Percentiles rank a stretch among this genome's conserved stretches.
Conservation (phyloP, 2,113 vertebrate genomes). For the Upupa epops region DNA sequence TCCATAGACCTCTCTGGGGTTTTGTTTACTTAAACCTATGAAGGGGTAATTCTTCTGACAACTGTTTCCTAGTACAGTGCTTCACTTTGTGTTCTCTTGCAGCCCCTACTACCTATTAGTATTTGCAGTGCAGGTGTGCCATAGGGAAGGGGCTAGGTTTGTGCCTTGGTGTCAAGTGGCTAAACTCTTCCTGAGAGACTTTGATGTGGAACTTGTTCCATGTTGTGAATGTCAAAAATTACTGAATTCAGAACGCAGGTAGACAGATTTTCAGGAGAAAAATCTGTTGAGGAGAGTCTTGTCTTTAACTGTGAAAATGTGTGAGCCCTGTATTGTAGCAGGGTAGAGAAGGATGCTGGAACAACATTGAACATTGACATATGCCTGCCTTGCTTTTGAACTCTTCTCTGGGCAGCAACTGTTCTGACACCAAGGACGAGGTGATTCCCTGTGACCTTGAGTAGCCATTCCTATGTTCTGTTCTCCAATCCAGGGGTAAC, state of each 20-base stretch:
- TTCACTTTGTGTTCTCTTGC: background rate
- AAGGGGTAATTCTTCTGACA: background rate
- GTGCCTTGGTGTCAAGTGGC: background rate
- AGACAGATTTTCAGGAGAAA: background rate
- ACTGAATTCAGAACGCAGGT: background rate
- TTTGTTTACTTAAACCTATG: background rate
- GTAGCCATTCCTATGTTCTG: background rate
- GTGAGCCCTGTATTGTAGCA: background rate
- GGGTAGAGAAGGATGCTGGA: background rate
- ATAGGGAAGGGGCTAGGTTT: background rate
- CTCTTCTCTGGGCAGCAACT: background rate
- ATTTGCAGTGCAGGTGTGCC: background rate
- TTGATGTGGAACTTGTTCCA: background rate
- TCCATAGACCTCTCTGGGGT: background rate
- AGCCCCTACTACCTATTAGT: background rate
- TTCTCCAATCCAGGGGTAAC: background rate
- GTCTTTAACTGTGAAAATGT: background rate
- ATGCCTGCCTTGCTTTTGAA: background rate
- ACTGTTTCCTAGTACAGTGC: background rate
- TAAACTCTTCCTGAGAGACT: background rate
- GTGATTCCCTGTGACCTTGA: background rate
- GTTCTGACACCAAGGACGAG: background rate
- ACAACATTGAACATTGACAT: background rate
- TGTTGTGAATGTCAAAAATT: background rate
- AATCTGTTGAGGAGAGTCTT: background rate